Conservation (phyloP, 2,888 invertebrate genomes). For the Barypeithes pellucidus region DNA sequence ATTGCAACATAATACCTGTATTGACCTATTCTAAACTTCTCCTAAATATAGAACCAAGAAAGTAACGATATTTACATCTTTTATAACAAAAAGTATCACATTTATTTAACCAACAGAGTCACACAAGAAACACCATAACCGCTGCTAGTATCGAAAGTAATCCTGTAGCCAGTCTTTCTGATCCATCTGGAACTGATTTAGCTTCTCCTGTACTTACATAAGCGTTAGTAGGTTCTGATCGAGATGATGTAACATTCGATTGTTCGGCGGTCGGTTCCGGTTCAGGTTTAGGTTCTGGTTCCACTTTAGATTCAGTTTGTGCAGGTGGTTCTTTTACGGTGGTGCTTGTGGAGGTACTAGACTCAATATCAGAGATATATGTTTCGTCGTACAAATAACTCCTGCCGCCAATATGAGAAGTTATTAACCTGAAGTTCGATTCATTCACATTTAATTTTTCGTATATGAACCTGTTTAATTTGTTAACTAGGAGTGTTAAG, state of each 20-base stretch:
- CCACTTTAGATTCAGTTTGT: conserved; percentile 48
- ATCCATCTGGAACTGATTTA: not conserved
- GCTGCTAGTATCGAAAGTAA: conserved; percentile 21
- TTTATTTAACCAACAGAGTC: conserved; percentile 42
- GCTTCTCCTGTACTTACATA: not conserved
- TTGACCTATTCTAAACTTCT: not conserved
- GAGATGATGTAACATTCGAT: not conserved
- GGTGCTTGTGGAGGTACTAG: conserved; percentile 34
- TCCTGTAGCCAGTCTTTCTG: conserved; percentile 21
- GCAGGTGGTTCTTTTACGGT: conserved; percentile 42
- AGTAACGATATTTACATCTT: conserved; percentile 23
- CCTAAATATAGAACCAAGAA: conserved; percentile 1
- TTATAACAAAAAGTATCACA: conserved; percentile 42
- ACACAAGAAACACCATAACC: conserved; percentile 32
- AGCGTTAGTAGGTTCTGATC: not conserved
- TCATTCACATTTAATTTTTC: conserved; percentile 75
- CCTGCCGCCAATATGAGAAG: conserved; percentile 75
- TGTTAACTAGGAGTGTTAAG: conserved; percentile 80
- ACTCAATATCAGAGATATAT: conserved; percentile 56
- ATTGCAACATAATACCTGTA: not conserved
- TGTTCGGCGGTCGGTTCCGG: conserved; percentile 38
- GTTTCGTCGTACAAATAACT: conserved; percentile 76
- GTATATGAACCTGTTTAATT: conserved; percentile 78
- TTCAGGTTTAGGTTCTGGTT: conserved; percentile 35
- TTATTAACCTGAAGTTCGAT: conserved; percentile 80